Evolutionary conservation across 2,888 invertebrate species (phyloP).

Genomic region (Tineola bisselliella): DNA sequence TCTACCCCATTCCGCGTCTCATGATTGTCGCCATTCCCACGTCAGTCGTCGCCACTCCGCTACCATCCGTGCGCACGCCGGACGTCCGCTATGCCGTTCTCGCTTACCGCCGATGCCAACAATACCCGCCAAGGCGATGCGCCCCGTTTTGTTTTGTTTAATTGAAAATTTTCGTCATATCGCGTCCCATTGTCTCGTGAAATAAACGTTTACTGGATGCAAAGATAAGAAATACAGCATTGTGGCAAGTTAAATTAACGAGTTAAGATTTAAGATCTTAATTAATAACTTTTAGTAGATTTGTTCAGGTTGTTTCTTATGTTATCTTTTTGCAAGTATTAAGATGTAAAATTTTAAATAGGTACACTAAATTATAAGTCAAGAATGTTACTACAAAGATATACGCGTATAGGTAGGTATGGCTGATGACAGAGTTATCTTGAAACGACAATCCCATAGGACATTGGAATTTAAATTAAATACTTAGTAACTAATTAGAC

Average conservation of each 20-base stretch:
- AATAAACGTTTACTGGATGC: conserved; percentile 24
- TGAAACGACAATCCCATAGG: conserved; percentile 1
- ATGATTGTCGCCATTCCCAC: conserved; percentile 27
- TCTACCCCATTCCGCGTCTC: conserved; percentile 29
- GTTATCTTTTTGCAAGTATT: neutral
- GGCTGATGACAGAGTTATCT: neutral
- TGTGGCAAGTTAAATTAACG: conserved; percentile 7
- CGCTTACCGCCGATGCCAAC: conserved; percentile 32
- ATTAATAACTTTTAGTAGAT: conserved; percentile 3
- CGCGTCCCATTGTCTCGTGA: conserved; percentile 35
- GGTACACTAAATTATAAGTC: neutral
- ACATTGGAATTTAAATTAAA: neutral
- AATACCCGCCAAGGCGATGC: conserved; percentile 29
- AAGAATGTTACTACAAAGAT: neutral
- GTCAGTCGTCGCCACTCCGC: conserved; percentile 19
- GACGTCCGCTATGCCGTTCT: conserved; percentile 36
- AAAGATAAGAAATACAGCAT: conserved; percentile 5
- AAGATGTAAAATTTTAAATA: neutral
- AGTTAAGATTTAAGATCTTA: conserved; percentile 1
- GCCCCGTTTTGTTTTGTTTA: conserved; percentile 21
- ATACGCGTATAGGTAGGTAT: neutral
- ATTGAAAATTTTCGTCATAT: conserved; percentile 59
- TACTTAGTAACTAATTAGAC: neutral
- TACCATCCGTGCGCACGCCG: conserved; percentile 31
- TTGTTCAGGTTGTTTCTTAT: neutral